These are phyloP conservation scores for Lucilia cuprina DNA, from an alignment of 1,140 invertebrate species.

Conservation along the genomic window DNA sequence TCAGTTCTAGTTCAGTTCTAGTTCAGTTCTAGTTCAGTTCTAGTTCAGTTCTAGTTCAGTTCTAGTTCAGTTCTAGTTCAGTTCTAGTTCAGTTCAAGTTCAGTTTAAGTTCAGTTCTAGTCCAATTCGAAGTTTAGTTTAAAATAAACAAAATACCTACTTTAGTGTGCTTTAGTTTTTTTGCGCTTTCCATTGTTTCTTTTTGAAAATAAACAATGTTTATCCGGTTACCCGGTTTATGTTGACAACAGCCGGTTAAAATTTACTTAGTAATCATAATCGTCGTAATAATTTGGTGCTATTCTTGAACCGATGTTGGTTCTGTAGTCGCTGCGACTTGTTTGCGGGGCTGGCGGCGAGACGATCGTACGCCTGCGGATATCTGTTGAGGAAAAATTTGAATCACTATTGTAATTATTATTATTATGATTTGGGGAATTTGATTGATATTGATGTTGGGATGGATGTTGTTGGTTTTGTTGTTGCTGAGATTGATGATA, in stretches of 20 bases:
- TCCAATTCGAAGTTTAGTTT: no score
- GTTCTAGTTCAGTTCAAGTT: no score
- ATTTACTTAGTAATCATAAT: conserved; percentile 52
- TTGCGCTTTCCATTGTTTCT: neutral
- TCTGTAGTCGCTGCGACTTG: conserved; percentile 47
- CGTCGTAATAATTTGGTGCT: conserved; percentile 57
- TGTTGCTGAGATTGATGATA: conserved; percentile 41
- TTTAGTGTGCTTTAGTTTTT: neutral
- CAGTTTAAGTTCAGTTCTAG: no score
- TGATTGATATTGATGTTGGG: conserved; percentile 45
- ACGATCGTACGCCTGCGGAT: conserved; percentile 57
- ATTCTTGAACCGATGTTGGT: conserved; percentile 51
- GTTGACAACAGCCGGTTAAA: neutral
- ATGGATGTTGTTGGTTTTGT: conserved; percentile 27
- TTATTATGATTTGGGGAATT: conserved; percentile 36
- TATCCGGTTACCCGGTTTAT: neutral
- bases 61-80: no score
- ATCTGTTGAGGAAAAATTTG: conserved; percentile 62
- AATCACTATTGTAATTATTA: conserved; percentile 59
- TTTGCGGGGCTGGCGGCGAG: conserved; percentile 53
- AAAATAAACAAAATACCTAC: neutral
- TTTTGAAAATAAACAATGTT: neutral
- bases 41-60: no score
- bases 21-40: no score
- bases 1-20: no score